Evolutionary conservation across 2,113 vertebrate genomes (phyloP).

Genomic region (Hippocampus zosterae): DNA sequence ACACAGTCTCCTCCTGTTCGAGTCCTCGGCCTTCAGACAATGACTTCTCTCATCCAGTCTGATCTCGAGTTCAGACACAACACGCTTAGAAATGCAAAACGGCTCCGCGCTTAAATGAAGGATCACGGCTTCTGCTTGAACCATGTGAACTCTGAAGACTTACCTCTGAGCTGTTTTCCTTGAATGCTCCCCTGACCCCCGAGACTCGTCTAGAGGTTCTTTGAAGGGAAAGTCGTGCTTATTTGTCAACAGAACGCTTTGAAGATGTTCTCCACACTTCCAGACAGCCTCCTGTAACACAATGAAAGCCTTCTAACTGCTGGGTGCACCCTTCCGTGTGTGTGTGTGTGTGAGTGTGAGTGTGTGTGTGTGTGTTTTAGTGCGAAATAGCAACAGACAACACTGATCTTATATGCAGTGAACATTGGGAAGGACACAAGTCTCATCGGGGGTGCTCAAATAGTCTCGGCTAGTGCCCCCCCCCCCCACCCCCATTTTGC

Average conservation of each 20-base stretch:
- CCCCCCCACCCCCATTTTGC: no score
- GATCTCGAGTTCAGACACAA: conserved; percentile 54
- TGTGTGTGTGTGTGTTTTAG: neutral
- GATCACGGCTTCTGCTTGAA: conserved; percentile 37
- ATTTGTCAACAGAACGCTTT: conserved; percentile 61
- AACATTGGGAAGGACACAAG: no score
- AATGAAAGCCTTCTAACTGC: conserved; percentile 48
- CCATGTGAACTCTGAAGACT: conserved; percentile 12
- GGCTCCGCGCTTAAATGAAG: conserved; percentile 48
- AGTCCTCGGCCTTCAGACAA: conserved; percentile 32
- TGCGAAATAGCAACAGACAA: neutral
- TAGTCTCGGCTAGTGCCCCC: no score
- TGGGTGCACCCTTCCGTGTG: conserved; percentile 9
- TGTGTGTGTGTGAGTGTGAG: neutral
- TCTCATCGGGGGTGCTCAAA: no score
- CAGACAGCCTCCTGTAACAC: conserved; percentile 32
- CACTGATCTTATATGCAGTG: no score
- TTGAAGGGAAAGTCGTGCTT: conserved; percentile 50
- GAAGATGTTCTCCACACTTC: conserved; percentile 27
- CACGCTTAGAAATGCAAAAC: conserved; percentile 44
- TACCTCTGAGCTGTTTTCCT: conserved; percentile 41
- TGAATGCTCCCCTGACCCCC: conserved; percentile 43
- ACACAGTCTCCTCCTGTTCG: conserved; percentile 21
- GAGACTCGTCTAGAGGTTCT: conserved; percentile 47
- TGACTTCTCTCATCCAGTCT: conserved; percentile 37